Evolutionary conservation across 2,113 vertebrate species (phyloP).

Genomic region (Hemiscyllium ocellatum): DNA sequence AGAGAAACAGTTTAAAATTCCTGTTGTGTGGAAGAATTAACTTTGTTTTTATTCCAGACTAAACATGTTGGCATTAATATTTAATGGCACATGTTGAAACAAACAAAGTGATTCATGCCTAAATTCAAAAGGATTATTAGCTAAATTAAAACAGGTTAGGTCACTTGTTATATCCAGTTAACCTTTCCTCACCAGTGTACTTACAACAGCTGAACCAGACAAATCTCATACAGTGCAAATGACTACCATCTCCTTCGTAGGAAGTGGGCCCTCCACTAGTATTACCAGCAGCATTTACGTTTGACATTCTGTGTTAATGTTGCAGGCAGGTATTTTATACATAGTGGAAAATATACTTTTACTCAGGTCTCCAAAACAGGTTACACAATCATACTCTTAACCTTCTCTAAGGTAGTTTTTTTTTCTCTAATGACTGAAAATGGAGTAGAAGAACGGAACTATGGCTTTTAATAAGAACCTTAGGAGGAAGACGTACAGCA

Average conservation of each 20-base stretch:
- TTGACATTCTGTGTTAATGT: neutral
- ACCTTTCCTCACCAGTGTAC: neutral
- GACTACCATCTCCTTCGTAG: neutral
- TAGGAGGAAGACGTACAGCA: neutral
- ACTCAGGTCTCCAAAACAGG: neutral
- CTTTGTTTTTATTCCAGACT: neutral
- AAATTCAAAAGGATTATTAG: neutral
- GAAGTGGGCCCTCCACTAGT: neutral
- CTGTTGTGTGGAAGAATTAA: no score
- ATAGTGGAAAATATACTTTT: neutral
- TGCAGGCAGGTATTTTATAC: neutral
- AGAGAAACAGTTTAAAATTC: no score
- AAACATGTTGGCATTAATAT: neutral
- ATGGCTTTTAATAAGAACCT: neutral
- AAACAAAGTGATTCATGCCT: neutral
- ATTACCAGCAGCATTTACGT: neutral
- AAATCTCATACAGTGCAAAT: neutral
- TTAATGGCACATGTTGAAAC: neutral
- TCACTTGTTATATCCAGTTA: neutral
- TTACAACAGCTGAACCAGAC: neutral
- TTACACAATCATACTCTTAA: neutral
- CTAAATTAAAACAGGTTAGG: neutral
- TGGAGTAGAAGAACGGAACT: neutral
- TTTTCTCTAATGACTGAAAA: neutral
- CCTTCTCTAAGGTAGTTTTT: neutral